phyloP scores from a whole-genome alignment of 2,888 invertebrate species.

The Mythimna impura region DNA sequence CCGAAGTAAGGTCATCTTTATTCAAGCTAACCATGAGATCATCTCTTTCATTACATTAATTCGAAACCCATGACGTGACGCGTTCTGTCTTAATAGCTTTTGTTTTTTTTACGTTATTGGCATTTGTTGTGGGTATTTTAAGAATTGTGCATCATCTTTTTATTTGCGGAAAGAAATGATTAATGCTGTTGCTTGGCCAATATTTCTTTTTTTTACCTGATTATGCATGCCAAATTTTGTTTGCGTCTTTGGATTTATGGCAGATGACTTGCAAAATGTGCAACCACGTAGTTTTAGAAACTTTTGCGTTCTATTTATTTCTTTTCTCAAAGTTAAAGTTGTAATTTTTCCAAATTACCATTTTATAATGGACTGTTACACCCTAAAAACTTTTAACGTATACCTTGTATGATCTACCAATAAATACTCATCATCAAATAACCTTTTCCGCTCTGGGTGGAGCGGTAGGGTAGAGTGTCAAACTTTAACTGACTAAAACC shows the following conservation, averaged over 20 bases:
- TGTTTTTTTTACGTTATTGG: conserved; percentile 24
- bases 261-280: background rate
- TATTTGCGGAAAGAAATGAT: conserved; percentile 23
- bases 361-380: too few relatives aligned
- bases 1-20: conserved; percentile 20
- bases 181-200: conserved; percentile 15
- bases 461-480: too few relatives aligned
- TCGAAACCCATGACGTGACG: conserved; percentile 30
- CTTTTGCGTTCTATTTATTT: background rate
- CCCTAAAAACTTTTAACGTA: too few relatives aligned
- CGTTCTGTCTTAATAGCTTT: conserved; percentile 7
- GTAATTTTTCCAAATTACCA: too few relatives aligned
- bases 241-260: background rate
- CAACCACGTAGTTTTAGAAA: too few relatives aligned
- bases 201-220: background rate
- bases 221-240: background rate
- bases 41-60: conserved; percentile 45
- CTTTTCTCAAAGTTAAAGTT: background rate
- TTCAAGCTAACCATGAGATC: conserved; percentile 48
- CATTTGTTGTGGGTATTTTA: conserved; percentile 43
- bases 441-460: too few relatives aligned
- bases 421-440: too few relatives aligned
- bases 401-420: too few relatives aligned
- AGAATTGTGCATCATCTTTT: conserved; percentile 42
- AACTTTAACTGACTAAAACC: too few relatives aligned